Conservation (phyloP, 2,113 vertebrate genomes). For the Scortum barcoo region DNA sequence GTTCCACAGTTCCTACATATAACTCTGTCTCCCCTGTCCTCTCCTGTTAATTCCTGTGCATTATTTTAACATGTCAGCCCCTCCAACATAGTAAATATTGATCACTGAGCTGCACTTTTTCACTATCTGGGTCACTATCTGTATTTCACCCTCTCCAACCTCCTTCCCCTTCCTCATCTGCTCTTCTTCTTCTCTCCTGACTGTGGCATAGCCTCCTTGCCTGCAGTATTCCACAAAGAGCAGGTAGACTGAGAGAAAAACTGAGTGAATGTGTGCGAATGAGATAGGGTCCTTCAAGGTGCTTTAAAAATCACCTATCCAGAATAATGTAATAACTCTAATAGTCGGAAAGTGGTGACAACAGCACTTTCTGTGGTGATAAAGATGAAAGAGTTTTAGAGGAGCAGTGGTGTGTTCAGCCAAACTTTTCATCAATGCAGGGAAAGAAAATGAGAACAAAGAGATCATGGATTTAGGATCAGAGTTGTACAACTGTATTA, state of each 20-base stretch:
- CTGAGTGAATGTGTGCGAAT: background rate
- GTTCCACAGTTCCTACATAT: constrained; percentile 11
- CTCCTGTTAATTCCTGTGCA: constrained; percentile 17
- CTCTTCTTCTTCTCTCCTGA: background rate
- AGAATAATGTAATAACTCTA: constrained; percentile 47
- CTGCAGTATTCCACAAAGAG: background rate
- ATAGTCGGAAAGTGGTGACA: constrained; percentile 36
- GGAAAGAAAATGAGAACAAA: background rate
- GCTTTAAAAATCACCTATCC: constrained; percentile 41
- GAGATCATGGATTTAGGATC: background rate
- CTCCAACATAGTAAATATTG: constrained; percentile 22
- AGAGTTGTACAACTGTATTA: background rate
- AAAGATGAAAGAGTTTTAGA: constrained; percentile 38
- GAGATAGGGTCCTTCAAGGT: constrained; percentile 16
- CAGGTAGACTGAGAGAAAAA: background rate
- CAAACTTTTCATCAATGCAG: constrained; percentile 2
- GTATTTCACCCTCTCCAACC: background rate
- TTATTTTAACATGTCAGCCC: constrained; percentile 12
- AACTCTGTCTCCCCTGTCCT: background rate
- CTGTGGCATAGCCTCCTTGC: no score
- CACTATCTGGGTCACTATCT: constrained; percentile 28
- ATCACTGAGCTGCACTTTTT: constrained; percentile 30
- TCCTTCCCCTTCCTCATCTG: background rate
- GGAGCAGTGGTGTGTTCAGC: constrained; percentile 10
- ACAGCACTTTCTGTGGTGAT: constrained; percentile 41